These are phyloP conservation scores for Scaptodrosophila lebanonensis DNA, from an alignment of 1,140 invertebrate species.

Conservation along the genomic window DNA sequence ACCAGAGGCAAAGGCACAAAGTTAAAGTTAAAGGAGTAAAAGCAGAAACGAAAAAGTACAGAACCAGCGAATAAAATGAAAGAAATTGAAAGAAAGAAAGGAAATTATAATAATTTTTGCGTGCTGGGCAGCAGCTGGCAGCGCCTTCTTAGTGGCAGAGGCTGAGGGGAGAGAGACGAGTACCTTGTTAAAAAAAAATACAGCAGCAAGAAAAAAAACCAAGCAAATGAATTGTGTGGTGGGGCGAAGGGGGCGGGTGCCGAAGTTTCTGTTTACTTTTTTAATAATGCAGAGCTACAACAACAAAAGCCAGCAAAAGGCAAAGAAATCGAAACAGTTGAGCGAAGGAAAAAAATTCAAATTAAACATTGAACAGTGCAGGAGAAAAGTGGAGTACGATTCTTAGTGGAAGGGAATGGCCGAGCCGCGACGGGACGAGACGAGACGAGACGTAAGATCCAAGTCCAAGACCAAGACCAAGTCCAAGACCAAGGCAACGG, in stretches of 20 bases:
- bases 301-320: conserved; percentile 12
- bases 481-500: too few species aligned
- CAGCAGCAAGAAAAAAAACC: not conserved
- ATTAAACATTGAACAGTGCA: conserved; percentile 43
- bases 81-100: conserved; percentile 22
- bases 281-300: conserved; percentile 57
- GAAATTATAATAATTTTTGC: conserved; percentile 67
- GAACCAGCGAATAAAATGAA: conserved; percentile 14
- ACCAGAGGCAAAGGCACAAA: conserved; percentile 19
- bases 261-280: conserved; percentile 53
- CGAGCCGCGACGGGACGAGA: not conserved
- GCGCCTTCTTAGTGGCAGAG: not conserved
- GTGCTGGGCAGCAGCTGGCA: conserved; percentile 35
- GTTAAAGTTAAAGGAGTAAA: conserved; percentile 24
- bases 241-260: not conserved
- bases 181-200: conserved; percentile 40
- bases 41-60: not conserved
- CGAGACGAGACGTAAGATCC: conserved; percentile 14
- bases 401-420: conserved; percentile 1
- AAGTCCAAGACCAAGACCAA: too few species aligned
- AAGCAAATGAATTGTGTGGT: conserved; percentile 8
- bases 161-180: not conserved
- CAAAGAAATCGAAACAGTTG: conserved; percentile 47
- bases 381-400: not conserved
- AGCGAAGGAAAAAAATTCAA: conserved; percentile 47